Evolutionary conservation across 2,888 invertebrate genomes (phyloP), one percentile per base, ranked within the genome.

Genomic region (Antitype chi): DNA sequence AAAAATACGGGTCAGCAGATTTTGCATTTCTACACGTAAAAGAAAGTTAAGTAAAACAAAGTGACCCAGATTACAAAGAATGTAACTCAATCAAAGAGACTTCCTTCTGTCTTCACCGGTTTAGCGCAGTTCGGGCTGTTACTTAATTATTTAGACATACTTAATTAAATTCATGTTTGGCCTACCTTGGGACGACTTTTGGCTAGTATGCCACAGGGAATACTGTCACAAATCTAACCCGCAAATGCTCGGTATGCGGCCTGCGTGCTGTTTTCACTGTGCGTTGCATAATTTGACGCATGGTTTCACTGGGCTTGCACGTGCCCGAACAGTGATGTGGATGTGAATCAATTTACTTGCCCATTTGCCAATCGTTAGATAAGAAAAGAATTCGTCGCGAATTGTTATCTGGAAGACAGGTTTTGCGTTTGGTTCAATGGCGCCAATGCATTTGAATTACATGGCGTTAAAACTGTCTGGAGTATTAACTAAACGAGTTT

Each of bases 221-320:
- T 74, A 79, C 81, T 85, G 85, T 77, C 89, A 85, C 86, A 87
- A 84, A 87, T 85, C 84, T 88, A 87, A 85, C 81, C 87, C 82
- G 84, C 82, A 82, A 81, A 83, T 66, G 81, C 53, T 88, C 76
- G 87, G 89, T 87, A 90, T 90, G 89, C 90, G 59, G 78, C 73
- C 66, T 84, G 88, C 82, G 90, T 87, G 87, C 86, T 85, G 92
- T 92, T 94, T 94, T 93, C 94, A 92, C 94, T 91, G 77, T 68
- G 76, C 76, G 87, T 94, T 93, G 93, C 94, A 92, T 93, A 94
- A 93, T 93, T 93, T 87, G 85, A 89, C 90, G 91, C 92, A 90
- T 91, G 92, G 89, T 89, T 93, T 89, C 91, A 85, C 87, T 85
- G 89, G 80, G 86, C 87, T 81, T 86, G 87, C 83, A 88, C 85